Base-by-base conservation (phyloP, 2,888 invertebrate species). In the Drosophila demipolita region DNA sequence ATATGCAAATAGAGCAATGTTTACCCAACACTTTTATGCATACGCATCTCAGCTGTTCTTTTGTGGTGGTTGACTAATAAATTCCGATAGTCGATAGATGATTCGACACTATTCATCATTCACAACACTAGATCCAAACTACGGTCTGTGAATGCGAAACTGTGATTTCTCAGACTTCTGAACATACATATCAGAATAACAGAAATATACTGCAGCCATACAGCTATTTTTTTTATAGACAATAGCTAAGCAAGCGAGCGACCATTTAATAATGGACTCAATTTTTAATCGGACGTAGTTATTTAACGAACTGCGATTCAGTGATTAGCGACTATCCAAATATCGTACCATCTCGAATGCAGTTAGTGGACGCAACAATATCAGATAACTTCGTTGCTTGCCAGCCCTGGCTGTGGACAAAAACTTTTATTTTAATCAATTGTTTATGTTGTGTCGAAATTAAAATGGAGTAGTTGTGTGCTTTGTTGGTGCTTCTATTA, bases 391-490 rank as follows among this genome's bases (percentile, higher is more conserved):
- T 65, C 45, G 57, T 42, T 48, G 38, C 12, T 29, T 55, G 69
- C 64, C 81, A 79, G 58, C 79, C 81, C 79, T 79, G 78, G 75
- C 62, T 35, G 49, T 75, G 75, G 53, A 78, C 73, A 82, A 75
- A 78, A 82, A 71, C 61, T 80, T 74, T 75, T 72, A 80, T 75
- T 70, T 80, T 66, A 67, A 75, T 75, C 80, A 81, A 81, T 68
- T 81, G 82, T 81, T 83, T 83, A 78, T 83, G 78, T 80, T 80
- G 60, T 77, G 63, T 73, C 26, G 55, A 63, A 66, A 71, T 82
- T 50, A 84, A 63, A 48, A 82, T 83, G 83, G 74, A 79, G 62
- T 83, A 83, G 82, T 57, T 73, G 66, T 36, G 62, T 67, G 68
- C 49, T 66, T 61, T 67, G 59, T 48, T 73, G 53, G 75, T 75